Evolutionary conservation across 2,113 vertebrate species (phyloP), one percentile per base, ranked within the genome.

Genomic region (Sceloporus tristichus): DNA sequence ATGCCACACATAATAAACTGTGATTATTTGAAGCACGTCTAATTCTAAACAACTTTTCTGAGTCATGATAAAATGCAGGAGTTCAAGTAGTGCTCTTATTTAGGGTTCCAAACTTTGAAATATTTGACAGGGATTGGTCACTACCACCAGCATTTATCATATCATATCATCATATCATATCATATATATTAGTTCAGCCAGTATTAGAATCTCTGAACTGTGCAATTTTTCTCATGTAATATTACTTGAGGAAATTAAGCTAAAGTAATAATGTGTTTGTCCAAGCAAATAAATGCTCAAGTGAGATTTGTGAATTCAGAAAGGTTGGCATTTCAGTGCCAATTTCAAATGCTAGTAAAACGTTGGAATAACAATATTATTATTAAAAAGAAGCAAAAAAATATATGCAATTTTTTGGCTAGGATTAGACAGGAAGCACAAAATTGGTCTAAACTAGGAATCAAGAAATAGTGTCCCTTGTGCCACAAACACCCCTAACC

Each of bases 1-100:
- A 84, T 14, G 42, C 68, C 85, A 75, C 40, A 74, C 59, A 82
- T 25, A 40, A 86, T 71, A n/a, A 29, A 27, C 3, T 82, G 79
- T 34, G 14, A 89, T 78, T 76, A 87, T 94, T 42, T 88, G 79
- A 82, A 38, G 71, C 29, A 76, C 13, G 66, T 53, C 29, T 56
- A 40, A n/a, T 71, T 65, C 56, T 38, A 82, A 87, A 66, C 42
- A 82, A 66, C 71, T 27, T 87, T 82, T 75, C 80, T 76, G 53
- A 76, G 27, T 88, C 71, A 76, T 80, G 34, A n/a, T 53, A 54
- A 76, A 23, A 76, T 27, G 27, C 27, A 66, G 38, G 19, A 68
- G 40, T 88, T 48, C 79, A 88, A 76, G 40, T 14, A 81, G 70
- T 19, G 13, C 56, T 76, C 40, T 54, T 76, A 82, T 66, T 82